Evolutionary conservation across 2,113 vertebrate genomes (phyloP), one percentile per base, ranked within the genome.

Genomic region (Hyla sarda): DNA sequence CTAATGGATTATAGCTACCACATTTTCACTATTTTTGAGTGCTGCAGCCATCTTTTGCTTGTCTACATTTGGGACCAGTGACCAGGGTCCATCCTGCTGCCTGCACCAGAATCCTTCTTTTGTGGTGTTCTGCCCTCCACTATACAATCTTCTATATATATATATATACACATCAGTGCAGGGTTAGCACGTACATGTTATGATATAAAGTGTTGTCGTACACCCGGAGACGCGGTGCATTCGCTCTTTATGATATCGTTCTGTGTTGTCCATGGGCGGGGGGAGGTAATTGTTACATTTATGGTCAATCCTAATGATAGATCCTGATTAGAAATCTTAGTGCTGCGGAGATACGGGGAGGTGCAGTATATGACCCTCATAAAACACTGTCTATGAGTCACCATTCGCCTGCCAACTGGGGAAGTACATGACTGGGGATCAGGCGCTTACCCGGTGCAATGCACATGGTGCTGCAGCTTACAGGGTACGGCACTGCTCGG

Each of bases 261-360:
- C 21, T 88, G 17, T 25, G 80, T 88, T 83, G 32, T 83, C 72
- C 74, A 60, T 86, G 60, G 74, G 88, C 81, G 81, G 84, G 84
- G n/a, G 81, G 73, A 81, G 88, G 74, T 17, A 80, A 84, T 83
- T 56, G 76, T 87, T 34, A 74, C 45, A 78, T 76, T 86, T 74
- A 88, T 80, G 77, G 56, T 62, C 54, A 88, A 88, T 88, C 81
- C 81, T 75, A 83, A 79, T 87, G 82, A 79, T 73, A 48, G 82
- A 83, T 72, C 80, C 56, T 87, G 88, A 87, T 88, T 88, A 88
- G 85, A 65, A 83, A 81, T 52, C 84, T 80, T 84, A 74, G 84
- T 58, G 83, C 71, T 23, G 83, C 80, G 52, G 82, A 81, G 74
- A 83, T 30, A 65, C 16, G 23, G 81, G 75, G 45, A 80, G 75